These are phyloP conservation scores for Bradysia coprophila DNA, from an alignment of 1,140 invertebrate genomes.

Conservation along the genomic window DNA sequence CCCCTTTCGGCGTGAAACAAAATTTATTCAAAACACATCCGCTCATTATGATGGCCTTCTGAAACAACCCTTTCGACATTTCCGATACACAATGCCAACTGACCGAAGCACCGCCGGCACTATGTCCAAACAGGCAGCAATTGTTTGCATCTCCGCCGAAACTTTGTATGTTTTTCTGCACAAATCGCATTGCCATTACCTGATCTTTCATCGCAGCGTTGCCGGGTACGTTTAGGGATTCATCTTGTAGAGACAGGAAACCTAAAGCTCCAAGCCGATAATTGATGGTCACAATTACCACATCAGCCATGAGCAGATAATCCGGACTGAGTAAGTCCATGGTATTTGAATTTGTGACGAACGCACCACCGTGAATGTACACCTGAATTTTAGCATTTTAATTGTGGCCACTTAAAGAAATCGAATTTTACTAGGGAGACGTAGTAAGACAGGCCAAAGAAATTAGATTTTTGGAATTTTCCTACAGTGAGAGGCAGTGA, in stretches of 20 bases:
- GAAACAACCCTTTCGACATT: no score
- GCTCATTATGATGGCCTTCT: slow-evolving; percentile 33
- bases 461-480: no score
- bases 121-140: slow-evolving; percentile 22
- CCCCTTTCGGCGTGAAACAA: slow-evolving; percentile 7
- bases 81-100: slow-evolving; percentile 25
- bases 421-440: no score
- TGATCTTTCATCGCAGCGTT: slow-evolving; percentile 63
- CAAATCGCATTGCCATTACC: slow-evolving; percentile 26
- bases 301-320: no score
- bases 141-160: slow-evolving; percentile 22
- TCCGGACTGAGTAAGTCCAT: no score
- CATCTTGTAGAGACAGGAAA: slow-evolving; percentile 34
- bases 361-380: slow-evolving; percentile 25
- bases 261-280: no score
- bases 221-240: slow-evolving; percentile 33
- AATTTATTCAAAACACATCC: slow-evolving; percentile 18
- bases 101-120: slow-evolving; percentile 20
- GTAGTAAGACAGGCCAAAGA: no score
- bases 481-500: no score
- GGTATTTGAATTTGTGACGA: no score
- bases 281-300: no score
- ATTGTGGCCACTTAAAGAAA: no score
- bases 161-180: slow-evolving; percentile 18
- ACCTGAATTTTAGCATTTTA: no score